phyloP scores from a whole-genome alignment of 2,113 vertebrate species.

The Aix galericulata region DNA sequence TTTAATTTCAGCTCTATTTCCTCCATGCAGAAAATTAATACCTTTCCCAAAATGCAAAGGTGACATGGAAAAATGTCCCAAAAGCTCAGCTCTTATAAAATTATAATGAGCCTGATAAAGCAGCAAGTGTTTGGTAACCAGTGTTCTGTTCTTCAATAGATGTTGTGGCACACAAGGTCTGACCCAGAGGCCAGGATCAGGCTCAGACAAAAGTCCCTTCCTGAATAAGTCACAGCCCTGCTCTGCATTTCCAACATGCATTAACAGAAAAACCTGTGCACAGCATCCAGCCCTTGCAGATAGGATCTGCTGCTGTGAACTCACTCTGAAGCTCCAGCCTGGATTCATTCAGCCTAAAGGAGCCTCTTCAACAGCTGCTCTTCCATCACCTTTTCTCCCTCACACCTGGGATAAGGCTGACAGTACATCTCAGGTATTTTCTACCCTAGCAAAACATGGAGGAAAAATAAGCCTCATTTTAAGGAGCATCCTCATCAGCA shows the following conservation, averaged over 20 bases:
- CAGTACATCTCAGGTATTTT: neutral
- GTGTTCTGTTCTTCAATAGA: neutral
- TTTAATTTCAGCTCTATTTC: neutral
- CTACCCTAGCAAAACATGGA: neutral
- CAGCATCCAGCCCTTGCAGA: neutral
- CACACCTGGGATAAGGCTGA: neutral
- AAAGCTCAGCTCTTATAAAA: neutral
- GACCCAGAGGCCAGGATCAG: neutral
- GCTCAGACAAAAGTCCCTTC: neutral
- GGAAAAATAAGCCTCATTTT: neutral
- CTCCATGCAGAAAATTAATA: neutral
- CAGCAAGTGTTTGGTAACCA: neutral
- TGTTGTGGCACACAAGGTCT: rapidly evolving
- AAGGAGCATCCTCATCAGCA: neutral
- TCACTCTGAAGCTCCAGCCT: neutral
- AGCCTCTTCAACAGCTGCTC: neutral
- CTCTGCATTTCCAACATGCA: neutral
- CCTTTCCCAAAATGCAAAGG: neutral
- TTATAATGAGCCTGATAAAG: neutral
- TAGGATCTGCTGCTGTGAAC: neutral
- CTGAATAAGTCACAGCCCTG: neutral
- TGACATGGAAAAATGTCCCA: neutral
- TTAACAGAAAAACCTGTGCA: neutral
- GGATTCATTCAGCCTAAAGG: neutral
- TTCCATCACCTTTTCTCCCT: neutral